Conservation (phyloP, 2,888 invertebrate genomes). For the Tridacna crocea region DNA sequence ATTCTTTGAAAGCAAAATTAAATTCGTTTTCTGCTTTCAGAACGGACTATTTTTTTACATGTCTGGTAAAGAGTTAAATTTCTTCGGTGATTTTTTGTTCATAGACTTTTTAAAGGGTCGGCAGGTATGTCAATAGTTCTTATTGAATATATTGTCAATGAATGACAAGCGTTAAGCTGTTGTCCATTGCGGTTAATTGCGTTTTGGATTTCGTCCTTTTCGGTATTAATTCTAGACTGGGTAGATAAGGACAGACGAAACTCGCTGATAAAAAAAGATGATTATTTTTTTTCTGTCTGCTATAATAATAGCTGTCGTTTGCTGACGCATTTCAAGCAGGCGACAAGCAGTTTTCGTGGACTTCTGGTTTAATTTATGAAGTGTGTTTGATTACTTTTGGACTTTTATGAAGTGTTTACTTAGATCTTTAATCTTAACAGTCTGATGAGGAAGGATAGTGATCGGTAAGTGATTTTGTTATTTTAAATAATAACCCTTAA, state of each 20-base stretch:
- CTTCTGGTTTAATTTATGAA: not conserved
- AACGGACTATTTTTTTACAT: not conserved
- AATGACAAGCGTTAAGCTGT: conserved; percentile 18
- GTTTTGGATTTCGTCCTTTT: conserved; percentile 10
- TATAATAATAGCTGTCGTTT: not conserved
- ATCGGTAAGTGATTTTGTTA: not conserved
- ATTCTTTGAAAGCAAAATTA: too few relatives aligned
- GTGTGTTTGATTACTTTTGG: not conserved
- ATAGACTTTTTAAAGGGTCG: not conserved
- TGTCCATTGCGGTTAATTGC: not conserved
- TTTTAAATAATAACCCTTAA: not conserved
- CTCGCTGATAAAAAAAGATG: conserved; percentile 1
- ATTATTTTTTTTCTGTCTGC: conserved; percentile 1
- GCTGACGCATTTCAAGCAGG: not conserved
- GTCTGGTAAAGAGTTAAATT: too few relatives aligned
- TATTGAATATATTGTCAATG: conserved; percentile 15
- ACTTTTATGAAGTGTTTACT: not conserved
- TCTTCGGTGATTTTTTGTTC: not conserved
- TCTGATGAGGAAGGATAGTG: not conserved
- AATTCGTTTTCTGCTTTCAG: not conserved
- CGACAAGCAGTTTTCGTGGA: not conserved
- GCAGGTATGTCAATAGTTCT: conserved; percentile 2
- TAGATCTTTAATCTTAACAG: not conserved
- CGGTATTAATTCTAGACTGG: not conserved
- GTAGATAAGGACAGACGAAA: conserved; percentile 15